Evolutionary conservation across 2,888 invertebrate genomes (phyloP), one percentile per base, ranked within the genome.

Genomic region (Venustoraphidia nigricollis): DNA sequence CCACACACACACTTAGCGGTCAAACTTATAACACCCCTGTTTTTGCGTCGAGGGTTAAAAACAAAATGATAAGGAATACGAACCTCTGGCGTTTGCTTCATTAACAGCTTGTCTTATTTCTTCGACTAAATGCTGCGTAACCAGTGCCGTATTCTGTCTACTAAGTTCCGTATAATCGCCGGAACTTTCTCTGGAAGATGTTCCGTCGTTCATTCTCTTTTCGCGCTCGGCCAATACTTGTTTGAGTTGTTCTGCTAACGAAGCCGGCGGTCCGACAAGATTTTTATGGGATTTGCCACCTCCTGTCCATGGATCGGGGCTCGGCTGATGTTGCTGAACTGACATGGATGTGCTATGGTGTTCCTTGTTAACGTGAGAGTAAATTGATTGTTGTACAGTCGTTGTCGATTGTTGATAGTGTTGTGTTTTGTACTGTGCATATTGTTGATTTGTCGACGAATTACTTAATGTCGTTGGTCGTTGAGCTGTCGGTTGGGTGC

Each of bases 71-170:
- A 39, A 13, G 37, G 3, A 27, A 45, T 46, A 42, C 52, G 52
- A 68, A 87, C 88, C 87, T 82, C 85, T 77, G 54, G 86, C 85
- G 71, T 86, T 88, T 56, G 88, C 88, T 70, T 89, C 88, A 67
- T 80, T 86, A 60, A 90, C 89, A 58, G 89, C 88, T 67, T 86
- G 86, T 53, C 87, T 76, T 61, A 89, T 89, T 74, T 89, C 89
- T 67, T 88, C 88, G 55, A 88, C 81, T 56, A 90, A 75, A 63
- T 85, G 83, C 69, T 87, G 84, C 59, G 83, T 82, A 61, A 80
- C 81, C 66, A 75, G 80, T 67, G 79, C 79, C 56, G 73, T 78
- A 60, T 70, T 69, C 62, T 72, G 71, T 66, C 71, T 72, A 62
- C 74, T 77, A 54, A 78, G 67, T 63, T 80, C 79, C 53, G 70